phyloP scores from a whole-genome alignment of 2,113 vertebrate species.

The Speoplatyrhinus poulsoni region DNA sequence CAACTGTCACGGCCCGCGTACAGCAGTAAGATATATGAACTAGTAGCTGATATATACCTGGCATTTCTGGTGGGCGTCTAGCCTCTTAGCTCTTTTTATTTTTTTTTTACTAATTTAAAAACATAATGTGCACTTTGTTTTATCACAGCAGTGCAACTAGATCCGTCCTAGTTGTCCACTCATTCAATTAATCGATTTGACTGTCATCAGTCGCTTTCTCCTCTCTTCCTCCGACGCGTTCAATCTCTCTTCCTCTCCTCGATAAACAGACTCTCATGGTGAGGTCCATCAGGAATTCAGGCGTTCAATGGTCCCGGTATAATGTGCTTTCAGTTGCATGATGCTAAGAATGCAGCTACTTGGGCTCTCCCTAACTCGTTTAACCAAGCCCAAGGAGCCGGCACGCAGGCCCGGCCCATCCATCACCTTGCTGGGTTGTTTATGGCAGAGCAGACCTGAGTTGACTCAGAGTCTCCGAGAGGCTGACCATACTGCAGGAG shows the following conservation, averaged over 20 bases:
- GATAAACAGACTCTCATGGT: conserved; percentile 42
- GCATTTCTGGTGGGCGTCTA: conserved; percentile 8
- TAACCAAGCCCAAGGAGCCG: conserved; percentile 55
- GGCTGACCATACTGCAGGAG: background rate
- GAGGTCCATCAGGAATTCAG: conserved; percentile 60
- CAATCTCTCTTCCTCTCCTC: conserved; percentile 34
- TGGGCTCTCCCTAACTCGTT: conserved; percentile 62
- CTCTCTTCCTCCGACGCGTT: background rate
- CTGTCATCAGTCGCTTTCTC: conserved; percentile 51
- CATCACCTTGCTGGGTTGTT: conserved; percentile 44
- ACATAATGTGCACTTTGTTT: conserved; percentile 62
- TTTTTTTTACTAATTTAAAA: conserved; percentile 52
- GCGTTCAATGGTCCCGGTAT: conserved; percentile 60
- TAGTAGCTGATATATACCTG: conserved; percentile 5
- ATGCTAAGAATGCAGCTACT: conserved; percentile 65
- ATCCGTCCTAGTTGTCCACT: conserved; percentile 67
- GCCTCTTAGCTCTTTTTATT: conserved; percentile 48
- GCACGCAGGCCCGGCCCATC: conserved; percentile 40
- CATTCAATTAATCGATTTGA: conserved; percentile 66
- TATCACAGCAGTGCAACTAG: conserved; percentile 68
- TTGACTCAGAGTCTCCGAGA: conserved; percentile 29
- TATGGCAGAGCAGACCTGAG: conserved; percentile 35
- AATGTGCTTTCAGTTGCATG: conserved; percentile 60
- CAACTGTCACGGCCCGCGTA: conserved; percentile 22
- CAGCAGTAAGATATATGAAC: conserved; percentile 26